phyloP scores from a whole-genome alignment of 1,140 invertebrate species.

The Diachasmimorpha longicaudata region DNA sequence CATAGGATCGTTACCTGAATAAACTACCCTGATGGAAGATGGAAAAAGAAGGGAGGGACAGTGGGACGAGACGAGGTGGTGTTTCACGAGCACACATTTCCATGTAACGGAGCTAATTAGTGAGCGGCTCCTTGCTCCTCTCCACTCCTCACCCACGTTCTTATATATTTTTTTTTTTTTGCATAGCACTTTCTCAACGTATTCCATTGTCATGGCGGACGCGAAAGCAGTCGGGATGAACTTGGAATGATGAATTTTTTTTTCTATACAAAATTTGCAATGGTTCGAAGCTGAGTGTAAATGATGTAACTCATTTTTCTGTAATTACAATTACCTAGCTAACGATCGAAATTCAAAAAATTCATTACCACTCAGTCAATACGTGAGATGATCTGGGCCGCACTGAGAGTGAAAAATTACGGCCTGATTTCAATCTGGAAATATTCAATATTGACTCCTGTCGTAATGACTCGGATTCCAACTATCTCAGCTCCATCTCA shows the following conservation, averaged over 20 bases:
- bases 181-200: neutral
- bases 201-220: neutral
- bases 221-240: neutral
- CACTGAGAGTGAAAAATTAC: no score
- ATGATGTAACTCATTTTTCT: neutral
- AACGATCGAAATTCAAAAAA: no score
- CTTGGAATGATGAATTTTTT: neutral
- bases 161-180: neutral
- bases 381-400: no score
- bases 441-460: no score
- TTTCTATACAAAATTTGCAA: neutral
- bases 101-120: conserved; percentile 30
- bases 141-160: neutral
- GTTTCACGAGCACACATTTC: conserved; percentile 25
- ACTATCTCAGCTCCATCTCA: no score
- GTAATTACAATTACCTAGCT: no score
- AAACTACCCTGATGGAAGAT: neutral
- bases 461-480: no score
- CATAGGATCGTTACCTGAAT: conserved; percentile 19
- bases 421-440: no score
- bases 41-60: neutral
- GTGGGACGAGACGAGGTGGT: neutral
- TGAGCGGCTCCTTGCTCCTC: conserved; percentile 11
- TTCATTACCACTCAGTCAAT: no score
- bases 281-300: neutral